Percentiles rank a stretch among this genome's conserved stretches.
Conservation (phyloP, 2,888 invertebrate genomes). For the Watsonalla cultraria region DNA sequence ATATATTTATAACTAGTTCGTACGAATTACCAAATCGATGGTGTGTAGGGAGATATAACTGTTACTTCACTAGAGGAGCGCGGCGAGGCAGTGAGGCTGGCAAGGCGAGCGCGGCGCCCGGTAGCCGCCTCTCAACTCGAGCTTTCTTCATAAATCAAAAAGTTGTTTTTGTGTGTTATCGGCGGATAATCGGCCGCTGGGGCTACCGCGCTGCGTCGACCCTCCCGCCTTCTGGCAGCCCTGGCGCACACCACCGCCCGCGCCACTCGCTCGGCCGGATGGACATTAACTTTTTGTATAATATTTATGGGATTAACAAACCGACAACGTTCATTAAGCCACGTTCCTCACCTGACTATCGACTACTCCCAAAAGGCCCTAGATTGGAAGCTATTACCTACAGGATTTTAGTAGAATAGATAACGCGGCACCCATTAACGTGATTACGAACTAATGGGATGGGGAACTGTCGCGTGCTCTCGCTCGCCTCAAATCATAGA, state of each 20-base stretch:
- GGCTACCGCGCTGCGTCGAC: constrained; percentile 55
- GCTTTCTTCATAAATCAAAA: constrained; percentile 77
- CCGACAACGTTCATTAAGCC: constrained; percentile 41
- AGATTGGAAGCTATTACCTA: constrained; percentile 55
- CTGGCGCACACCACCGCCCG: constrained; percentile 14
- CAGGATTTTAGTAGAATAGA: constrained; percentile 41
- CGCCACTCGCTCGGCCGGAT: constrained; percentile 35
- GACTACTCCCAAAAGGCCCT: constrained; percentile 32
- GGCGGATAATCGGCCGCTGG: constrained; percentile 66
- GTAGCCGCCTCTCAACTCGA: constrained; percentile 54
- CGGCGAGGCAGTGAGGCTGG: constrained; percentile 17
- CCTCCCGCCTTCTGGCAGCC: constrained; percentile 21
- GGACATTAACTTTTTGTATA: constrained; percentile 61
- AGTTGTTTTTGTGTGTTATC: constrained; percentile 75
- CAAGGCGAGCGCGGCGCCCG: constrained; percentile 50
- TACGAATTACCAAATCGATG: constrained; percentile 2
- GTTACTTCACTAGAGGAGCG: constrained; percentile 44
- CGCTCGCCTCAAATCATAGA: no score
- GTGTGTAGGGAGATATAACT: constrained; percentile 4
- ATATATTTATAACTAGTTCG: background rate
- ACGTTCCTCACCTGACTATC: constrained; percentile 30
- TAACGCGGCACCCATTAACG: constrained; percentile 20
- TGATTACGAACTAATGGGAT: no score
- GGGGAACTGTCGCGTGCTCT: no score
- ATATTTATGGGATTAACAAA: constrained; percentile 55